Base-by-base conservation (phyloP, 2,113 vertebrate species). In the Henicopernis longicauda region DNA sequence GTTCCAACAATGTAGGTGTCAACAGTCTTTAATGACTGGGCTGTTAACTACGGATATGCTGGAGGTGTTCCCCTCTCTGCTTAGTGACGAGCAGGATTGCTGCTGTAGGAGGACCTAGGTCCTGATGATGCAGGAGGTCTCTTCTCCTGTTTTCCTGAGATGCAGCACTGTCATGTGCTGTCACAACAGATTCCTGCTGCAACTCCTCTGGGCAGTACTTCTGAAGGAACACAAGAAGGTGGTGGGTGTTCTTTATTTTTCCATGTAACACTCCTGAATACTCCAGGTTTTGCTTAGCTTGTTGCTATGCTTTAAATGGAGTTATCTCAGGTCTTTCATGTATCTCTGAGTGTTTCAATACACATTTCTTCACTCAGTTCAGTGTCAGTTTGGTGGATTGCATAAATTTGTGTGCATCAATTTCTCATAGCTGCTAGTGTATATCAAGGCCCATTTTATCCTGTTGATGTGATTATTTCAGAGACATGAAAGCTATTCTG, bases 101-200 rank as follows among this genome's bases (percentile, higher is more conserved):
- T 88, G 93, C 88, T 92, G 96, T 70, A 42, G 84, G 93, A 95
- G 91, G 86, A 87, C 2, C 34, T 31, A 66, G 76, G 85, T 97
- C 88, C 93, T 72, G 85, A 23, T 86, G 90, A 70, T 85, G 90
- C 82, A 45, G 79, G 62, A 67, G 78, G 66, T 79, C 66, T 78
- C 69, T 86, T 89, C 45, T 95, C 47, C 63, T 38, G 38, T 71
- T 22, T 91, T 61, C 78, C 84, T 45, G 74, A 76, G 66, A 47
- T 71, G 57, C 77, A 82, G 93, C 61, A 10, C 69, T 95, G 83
- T 47, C 70, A 82, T 78, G 17, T 47, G 65, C 91, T 94, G 91
- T 96, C 94, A 87, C 47, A 93, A 89, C 81, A 94, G 47, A 87
- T 91, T 82, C 77, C 73, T 96, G 86, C 84, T 87, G 82, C 91